Base-by-base conservation (phyloP, 2,888 invertebrate genomes). In the Eupithecia subfuscata region DNA sequence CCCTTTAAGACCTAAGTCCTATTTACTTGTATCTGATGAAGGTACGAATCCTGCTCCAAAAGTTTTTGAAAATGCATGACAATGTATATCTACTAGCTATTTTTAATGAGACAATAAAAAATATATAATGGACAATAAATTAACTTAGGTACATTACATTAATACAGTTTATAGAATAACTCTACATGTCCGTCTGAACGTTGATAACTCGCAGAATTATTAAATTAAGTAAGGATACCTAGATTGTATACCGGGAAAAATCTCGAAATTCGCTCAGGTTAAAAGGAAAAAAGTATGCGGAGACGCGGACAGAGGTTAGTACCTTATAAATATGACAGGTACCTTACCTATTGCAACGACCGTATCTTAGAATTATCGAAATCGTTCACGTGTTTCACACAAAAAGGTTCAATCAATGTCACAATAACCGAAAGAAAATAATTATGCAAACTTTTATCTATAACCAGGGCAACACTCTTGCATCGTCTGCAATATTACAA, bases 401-500 rank as follows among this genome's bases (percentile, higher is more conserved):
- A 67, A 67, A 48, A 48, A 69, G 25, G 45, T 18, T 68, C 16
- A 68, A 43, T 68, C 71, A 71, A 70, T 81, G 81, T 82, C 81
- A 78, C 79, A 81, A 81, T 78, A 76, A 75, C 75, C 71, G 77
- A 71, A 80, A 83, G 82, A 78, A 69, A 73, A 80, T 78, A 63
- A 75, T 77, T 81, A 83, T 80, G 80, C 82, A 83, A 83, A 83
- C 75, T 79, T 79, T 81, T 82, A 80, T 76, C 79, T 78, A 79
- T 83, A 87, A 81, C 76, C 84, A 83, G 87, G 87, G 78, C 87
- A 87, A 72, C 73, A 73, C 77, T 69, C 48, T 68, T 77, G 77
- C 80, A 82, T 77, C 79, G 82, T 80, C 76, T 82, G 83, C 82
- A 82, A 79, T 80, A 80, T 72, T 79, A 73, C 76, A 71, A 37